Base-by-base conservation (phyloP, 1,140 invertebrate genomes). In the Drosophila baimaii region DNA sequence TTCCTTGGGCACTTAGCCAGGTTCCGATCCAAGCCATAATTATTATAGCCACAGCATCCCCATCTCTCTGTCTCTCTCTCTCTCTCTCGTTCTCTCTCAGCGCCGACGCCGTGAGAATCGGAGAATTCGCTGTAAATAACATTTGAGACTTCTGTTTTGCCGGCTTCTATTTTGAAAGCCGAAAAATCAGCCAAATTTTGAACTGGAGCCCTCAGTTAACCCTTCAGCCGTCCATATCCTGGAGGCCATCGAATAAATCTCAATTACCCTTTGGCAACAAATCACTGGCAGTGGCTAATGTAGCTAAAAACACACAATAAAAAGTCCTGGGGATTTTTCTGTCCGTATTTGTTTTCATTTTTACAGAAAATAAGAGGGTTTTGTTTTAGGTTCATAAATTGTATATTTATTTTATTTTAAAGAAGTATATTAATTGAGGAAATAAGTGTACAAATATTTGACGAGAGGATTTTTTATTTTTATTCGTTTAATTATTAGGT, bases 221-320 rank as follows among this genome's bases (percentile, higher is more conserved):
- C 55, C 69, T 72, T 72, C 35, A 19, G 52, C 55, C 49, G 56
- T 35, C 33, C 52, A 27, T 17, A 43, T 49, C 25, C 54, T 61
- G 25, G 33, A 46, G 43, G 37, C 51, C 56, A 35, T 46, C 52
- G 37, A 63, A 63, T 77, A 78, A 77, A 77, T 77, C 57, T 57
- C 58, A 71, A 54, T 65, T 55, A 57, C 54, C 41, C 12, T 54
- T 37, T 12, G 43, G 44, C 25, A 47, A 75, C 72, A 75, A 74
- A 75, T 75, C 72, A 75, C 70, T 64, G 70, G 51, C 52, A n/a
- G 51, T n/a, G 44, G 29, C 61, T 63, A 65, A 72, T 72, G 65
- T 37, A 71, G 35, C 55, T 23, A 23, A 52, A 35, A 52, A 52
- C 31, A 31, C 35, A 54, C 46, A 54, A 69, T 65, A 69, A 66